A percentile compares a stretch with the other conserved stretches of the same genome.
Conservation (phyloP, 2,888 invertebrate species). For the Capitulum mitella region DNA sequence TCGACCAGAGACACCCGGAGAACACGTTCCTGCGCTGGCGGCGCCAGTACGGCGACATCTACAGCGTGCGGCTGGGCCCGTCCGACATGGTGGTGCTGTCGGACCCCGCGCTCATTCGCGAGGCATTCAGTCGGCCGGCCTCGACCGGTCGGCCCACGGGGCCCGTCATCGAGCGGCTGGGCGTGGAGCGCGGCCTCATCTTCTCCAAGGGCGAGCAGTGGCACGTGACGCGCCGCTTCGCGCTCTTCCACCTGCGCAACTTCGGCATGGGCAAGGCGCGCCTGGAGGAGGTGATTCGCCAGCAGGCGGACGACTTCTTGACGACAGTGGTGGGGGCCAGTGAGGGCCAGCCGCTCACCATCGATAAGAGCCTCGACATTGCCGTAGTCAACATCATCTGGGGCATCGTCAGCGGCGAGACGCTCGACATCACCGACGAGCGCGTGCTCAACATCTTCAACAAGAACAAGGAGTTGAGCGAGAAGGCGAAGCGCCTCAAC, state of each 20-base stretch:
- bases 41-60: conserved; percentile 35
- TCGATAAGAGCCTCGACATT: conserved; percentile 8
- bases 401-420: conserved; percentile 21
- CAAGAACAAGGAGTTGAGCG: neutral
- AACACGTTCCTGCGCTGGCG: conserved; percentile 22
- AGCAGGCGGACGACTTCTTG: conserved; percentile 24
- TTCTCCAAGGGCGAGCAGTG: conserved; percentile 24
- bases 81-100: conserved; percentile 33
- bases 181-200: conserved; percentile 17
- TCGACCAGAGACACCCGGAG: neutral
- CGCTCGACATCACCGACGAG: neutral
- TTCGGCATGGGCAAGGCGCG: conserved; percentile 22
- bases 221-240: conserved; percentile 22
- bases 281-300: conserved; percentile 8
- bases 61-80: conserved; percentile 34
- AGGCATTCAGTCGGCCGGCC: conserved; percentile 30
- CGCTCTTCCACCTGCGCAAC: conserved; percentile 24
- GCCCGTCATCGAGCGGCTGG: conserved; percentile 11
- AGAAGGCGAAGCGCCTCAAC: too few species aligned
- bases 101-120: conserved; percentile 32
- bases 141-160: neutral
- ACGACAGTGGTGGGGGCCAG: neutral
- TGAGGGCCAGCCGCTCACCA: neutral
- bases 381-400: conserved; percentile 27
- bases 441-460: neutral